Evolutionary conservation across 2,113 vertebrate species (phyloP), one percentile per base, ranked within the genome.

Genomic region (Phalacrocorax aristotelis): DNA sequence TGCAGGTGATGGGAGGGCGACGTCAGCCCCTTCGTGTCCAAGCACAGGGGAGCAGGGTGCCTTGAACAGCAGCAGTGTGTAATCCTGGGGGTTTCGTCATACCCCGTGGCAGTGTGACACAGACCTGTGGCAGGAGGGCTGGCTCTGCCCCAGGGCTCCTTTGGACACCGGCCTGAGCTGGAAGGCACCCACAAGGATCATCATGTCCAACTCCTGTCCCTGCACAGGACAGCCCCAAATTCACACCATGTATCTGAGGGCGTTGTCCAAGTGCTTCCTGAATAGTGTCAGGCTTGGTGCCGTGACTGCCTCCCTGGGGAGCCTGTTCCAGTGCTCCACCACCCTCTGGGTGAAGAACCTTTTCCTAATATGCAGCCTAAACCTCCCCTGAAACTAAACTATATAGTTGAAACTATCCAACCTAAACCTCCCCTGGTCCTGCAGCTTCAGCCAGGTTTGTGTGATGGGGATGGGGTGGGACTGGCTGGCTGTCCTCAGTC

Each of bases 1-100:
- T 2, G 22, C 6, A 23, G 51, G 20, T 22, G 9, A 2, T 2
- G 0, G 11, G 14, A 4, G 13, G 9, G 6, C 4, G 32, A 11
- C 2, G 1, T 49, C 30, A 32, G 5, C 22, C 18, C 15, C 32
- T 38, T 40, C 0, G 4, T 62, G 72, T 10, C 76, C 19, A 2
- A 7, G 61, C 65, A 42, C 57, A 79, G n/a, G 7, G 51, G 81
- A 93, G 85, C 81, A 62, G 88, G 26, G 46, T 58, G 72, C 69
- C 72, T 34, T 58, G 87, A 83, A 23, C 91, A n/a, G 76, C 65
- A 51, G 77, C 68, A 13, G 38, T 3, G 8, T 80, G 80, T 62
- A 6, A 32, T 38, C 30, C 15, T 5, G 9, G 64, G 19, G 62
- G 4, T 55, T 95, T 89, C 83, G 4, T 94, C 74, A 71, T 13